Evolutionary conservation across 2,797 vertebrate species (phyloP).

Genomic region (Rhinella marina): DNA sequence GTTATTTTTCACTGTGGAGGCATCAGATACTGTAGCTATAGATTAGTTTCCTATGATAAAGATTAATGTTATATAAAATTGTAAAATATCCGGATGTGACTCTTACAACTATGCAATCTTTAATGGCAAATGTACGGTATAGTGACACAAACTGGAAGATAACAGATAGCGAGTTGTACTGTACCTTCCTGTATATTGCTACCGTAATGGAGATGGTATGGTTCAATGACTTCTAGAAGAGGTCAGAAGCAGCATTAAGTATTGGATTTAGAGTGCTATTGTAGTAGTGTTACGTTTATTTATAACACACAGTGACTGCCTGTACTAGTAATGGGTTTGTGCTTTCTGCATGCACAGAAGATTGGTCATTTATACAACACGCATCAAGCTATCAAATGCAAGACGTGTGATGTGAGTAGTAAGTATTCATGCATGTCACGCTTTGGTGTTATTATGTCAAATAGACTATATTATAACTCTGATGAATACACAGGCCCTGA

Average conservation of each 20-base stretch:
- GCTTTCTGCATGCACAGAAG: neutral
- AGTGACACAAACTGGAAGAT: neutral
- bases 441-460: neutral
- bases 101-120: neutral
- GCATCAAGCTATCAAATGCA: neutral
- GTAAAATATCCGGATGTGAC: neutral
- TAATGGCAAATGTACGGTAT: neutral
- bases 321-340: neutral
- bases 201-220: neutral
- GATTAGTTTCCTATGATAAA: neutral
- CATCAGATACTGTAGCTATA: too few relatives aligned
- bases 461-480: neutral
- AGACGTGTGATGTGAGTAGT: neutral
- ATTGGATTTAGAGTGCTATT: slow-evolving; percentile 1
- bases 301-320: neutral
- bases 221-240: neutral
- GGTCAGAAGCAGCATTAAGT: neutral
- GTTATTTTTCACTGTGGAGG: too few relatives aligned
- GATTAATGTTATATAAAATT: neutral
- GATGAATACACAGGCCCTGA: neutral
- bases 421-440: neutral
- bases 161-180: neutral
- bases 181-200: neutral
- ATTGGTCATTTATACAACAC: neutral
- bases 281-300: neutral